Base-by-base conservation (phyloP, 2,113 vertebrate species). In the Pavo muticus region DNA sequence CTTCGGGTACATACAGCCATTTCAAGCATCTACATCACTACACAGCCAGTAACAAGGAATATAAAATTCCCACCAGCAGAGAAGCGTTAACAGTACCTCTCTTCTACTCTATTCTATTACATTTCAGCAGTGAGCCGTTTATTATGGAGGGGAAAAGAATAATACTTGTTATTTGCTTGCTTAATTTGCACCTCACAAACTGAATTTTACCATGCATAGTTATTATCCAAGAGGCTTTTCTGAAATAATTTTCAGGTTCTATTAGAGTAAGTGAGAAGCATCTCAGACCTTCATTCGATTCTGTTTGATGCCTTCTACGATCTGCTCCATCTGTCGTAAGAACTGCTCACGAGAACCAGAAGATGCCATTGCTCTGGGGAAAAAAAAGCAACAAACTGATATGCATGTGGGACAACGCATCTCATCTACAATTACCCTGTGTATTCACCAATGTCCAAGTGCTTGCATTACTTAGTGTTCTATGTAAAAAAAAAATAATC, bases 221-320 rank as follows among this genome's bases (percentile, higher is more conserved):
- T 73, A 69, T 30, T 69, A 79, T 11, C 71, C 52, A 65, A 65
- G 68, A 88, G 44, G 17, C 21, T 88, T 90, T 74, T 81, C 69
- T 90, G 90, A 93, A 82, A 19, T 64, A 68, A 75, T 61, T 78
- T 21, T 24, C 67, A 74, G 20, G 30, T 65, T 88, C 37, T 69
- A 67, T 27, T 23, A 77, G 30, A 83, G 39, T 16, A 79, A 76
- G 15, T 2, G 23, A 78, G 73, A 84, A 87, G 14, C 65, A 29
- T 24, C 37, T 50, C 96, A 93, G 88, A 99, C 99, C 99, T 99
- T 99, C 96, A 99, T 99, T 89, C 98, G 98, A 80, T 97, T 99
- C 97, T 99, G 99, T 93, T 99, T 99, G 97, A 99, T 99, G 88
- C 99, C 99, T 96, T 99, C 99, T 61, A 99, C 99, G 10, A 99